Base-by-base conservation (phyloP, 2,888 invertebrate genomes). In the Chrysina gloriosa region DNA sequence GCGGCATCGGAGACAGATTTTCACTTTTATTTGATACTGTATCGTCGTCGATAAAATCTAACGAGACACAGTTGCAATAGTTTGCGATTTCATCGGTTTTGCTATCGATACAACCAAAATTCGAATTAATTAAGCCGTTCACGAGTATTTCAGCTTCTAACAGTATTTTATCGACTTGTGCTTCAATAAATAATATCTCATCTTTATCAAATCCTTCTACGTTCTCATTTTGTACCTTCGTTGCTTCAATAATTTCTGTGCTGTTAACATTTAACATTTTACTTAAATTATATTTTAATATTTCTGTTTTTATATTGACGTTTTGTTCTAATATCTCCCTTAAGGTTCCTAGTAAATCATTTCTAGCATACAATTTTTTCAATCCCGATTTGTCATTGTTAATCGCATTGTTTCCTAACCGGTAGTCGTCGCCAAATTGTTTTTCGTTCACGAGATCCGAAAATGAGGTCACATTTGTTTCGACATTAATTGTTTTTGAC, bases 111-210 rank as follows among this genome's bases (percentile, higher is more conserved):
- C 14, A 39, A 39, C 42, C 34, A 6, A 58, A 58, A 61, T 27
- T 61, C 29, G 25, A 16, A 16, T 42, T 61, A 5, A 61, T 27
- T 27, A 61, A 42, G 27, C 42, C 42, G 23, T 27, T 61, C n/a
- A 61, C 58, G 2, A 61, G 42, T 27, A 61, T 27, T 42, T 61
- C 42, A 11, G 58, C 58, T 27, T 61, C 58, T 5, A 61, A 25
- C 14, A 61, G 16, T 61, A 61, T 61, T 16, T 61, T 61, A 61
- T 61, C 58, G 7, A 61, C 58, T 42, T 61, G 58, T 42, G 42
- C 42, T 42, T 61, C 58, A 7, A 61, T 61, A 29, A 42, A 61
- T 45, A 25, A 61, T 25, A 61, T 61, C 27, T 61, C 58, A 14
- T 42, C 42, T 27, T 25, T 25, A 42, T 61, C 45, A 45, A 61